Base-by-base conservation (phyloP, 2,888 invertebrate species). In the Melikaiella ostensackeni region DNA sequence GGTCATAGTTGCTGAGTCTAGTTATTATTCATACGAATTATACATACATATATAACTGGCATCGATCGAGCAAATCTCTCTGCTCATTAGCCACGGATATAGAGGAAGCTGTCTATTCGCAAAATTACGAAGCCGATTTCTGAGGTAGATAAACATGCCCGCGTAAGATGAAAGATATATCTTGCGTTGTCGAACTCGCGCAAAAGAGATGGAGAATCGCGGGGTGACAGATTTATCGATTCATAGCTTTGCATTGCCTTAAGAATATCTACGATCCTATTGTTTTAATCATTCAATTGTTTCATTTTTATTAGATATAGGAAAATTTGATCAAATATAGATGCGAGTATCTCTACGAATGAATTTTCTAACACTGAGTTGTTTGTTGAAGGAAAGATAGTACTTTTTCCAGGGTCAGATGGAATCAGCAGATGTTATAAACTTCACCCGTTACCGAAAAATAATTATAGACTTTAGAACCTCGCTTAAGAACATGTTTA, bases 161-260 rank as follows among this genome's bases (percentile, higher is more conserved):
- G 33, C 33, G 55, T 77, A 73, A 59, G 77, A 83, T 83, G 81
- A 70, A 70, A 70, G 70, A 70, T 70, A 70, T 70, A 70, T 70
- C 30, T 70, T 70, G 70, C 50, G 70, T 70, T 70, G 70, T 50
- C 50, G 70, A 70, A 70, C 24, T 50, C 30, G 70, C 70, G 42
- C 30, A 30, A 30, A 66, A 19, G 42, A 50, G 46, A 42, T 24
- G 24, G 24, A 42, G 27, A 46, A 46, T 46, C 46, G 19, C 27
- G n/a, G 33, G 11, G 13, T 70, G 70, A 81, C 83, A 83, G 81
- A 82, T 81, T 81, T 82, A 83, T 83, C 79, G 82, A 81, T 82
- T 80, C 75, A 57, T 33, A 74, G 75, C 79, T 80, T 78, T 59
- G 13, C 59, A 59, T 13, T 27, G 27, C 13, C 27, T 59, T 16